Percentiles rank a stretch among this genome's conserved stretches.
Conservation (phyloP, 2,888 invertebrate genomes). For the Dromius quadrimaculatus region DNA sequence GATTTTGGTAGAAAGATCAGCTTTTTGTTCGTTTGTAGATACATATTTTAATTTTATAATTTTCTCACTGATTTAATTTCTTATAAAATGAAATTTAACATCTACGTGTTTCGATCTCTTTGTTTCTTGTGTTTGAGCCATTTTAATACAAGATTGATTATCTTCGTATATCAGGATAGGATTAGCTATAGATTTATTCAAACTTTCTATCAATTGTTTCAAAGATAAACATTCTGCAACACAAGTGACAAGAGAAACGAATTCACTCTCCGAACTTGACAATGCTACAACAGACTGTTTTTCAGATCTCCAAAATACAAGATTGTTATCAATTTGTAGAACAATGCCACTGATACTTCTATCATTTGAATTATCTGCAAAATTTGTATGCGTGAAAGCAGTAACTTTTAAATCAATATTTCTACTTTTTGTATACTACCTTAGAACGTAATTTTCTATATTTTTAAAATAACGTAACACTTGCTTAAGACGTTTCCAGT, state of each 20-base stretch:
- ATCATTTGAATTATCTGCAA: constrained; percentile 50
- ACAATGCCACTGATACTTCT: constrained; percentile 54
- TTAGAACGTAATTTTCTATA: constrained; percentile 53
- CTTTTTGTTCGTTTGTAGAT: no score
- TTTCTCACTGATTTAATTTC: no score
- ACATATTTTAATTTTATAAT: no score
- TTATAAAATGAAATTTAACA: no score
- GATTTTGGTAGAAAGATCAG: no score
- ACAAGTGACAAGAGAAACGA: constrained; percentile 32
- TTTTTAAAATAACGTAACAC: constrained; percentile 53
- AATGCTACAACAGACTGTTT: constrained; percentile 52
- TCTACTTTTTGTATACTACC: constrained; percentile 49
- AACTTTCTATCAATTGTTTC: not conserved
- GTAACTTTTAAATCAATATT: constrained; percentile 40
- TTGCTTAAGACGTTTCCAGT: constrained; percentile 54
- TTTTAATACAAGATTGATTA: constrained; percentile 38
- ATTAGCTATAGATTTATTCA: not conserved
- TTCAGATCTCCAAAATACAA: constrained; percentile 51
- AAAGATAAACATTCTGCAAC: constrained; percentile 36
- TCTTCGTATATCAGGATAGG: not conserved
- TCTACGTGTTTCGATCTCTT: no score
- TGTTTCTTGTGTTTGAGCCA: not conserved
- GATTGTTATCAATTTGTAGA: constrained; percentile 51
- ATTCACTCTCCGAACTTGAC: constrained; percentile 51
- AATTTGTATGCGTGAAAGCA: constrained; percentile 53